Percentiles rank a stretch among this genome's conserved stretches.
Conservation (phyloP, 1,140 invertebrate genomes). For the Xylocopa sonorina region DNA sequence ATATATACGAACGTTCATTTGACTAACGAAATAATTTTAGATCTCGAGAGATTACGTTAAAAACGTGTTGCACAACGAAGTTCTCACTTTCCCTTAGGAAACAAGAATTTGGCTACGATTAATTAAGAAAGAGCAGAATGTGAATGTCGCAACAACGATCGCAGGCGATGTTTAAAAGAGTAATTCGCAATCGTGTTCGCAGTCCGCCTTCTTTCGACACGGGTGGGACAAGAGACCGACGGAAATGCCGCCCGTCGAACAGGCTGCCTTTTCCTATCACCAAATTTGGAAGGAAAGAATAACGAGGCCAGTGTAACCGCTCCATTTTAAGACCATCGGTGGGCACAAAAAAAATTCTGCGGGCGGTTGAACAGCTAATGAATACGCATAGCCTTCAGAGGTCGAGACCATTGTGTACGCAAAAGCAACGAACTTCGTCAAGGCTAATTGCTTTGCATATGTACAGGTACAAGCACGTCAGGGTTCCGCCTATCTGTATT, state of each 20-base stretch:
- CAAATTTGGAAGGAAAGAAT: conserved; percentile 18
- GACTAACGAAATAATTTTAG: too few relatives aligned
- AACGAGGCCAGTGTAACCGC: conserved; percentile 21
- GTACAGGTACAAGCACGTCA: not conserved
- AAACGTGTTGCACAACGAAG: too few relatives aligned
- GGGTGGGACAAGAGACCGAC: not conserved
- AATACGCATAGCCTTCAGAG: conserved; percentile 60
- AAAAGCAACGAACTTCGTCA: conserved; percentile 64
- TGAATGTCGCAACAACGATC: not conserved
- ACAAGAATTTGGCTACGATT: not conserved
- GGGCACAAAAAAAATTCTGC: conserved; percentile 38
- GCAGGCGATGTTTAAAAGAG: too few relatives aligned
- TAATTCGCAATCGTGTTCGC: not conserved
- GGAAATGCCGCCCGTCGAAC: not conserved
- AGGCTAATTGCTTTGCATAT: conserved; percentile 42
- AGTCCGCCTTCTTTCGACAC: too few relatives aligned
- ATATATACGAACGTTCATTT: too few relatives aligned
- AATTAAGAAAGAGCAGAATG: not conserved
- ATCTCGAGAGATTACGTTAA: too few relatives aligned
- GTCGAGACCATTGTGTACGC: conserved; percentile 54
- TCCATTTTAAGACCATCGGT: not conserved
- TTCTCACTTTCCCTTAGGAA: not conserved
- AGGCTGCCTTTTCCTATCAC: not conserved
- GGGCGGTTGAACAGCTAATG: conserved; percentile 47
- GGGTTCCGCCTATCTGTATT: not conserved